phyloP scores from a whole-genome alignment of 2,888 invertebrate genomes.

The Mythimna impura region DNA sequence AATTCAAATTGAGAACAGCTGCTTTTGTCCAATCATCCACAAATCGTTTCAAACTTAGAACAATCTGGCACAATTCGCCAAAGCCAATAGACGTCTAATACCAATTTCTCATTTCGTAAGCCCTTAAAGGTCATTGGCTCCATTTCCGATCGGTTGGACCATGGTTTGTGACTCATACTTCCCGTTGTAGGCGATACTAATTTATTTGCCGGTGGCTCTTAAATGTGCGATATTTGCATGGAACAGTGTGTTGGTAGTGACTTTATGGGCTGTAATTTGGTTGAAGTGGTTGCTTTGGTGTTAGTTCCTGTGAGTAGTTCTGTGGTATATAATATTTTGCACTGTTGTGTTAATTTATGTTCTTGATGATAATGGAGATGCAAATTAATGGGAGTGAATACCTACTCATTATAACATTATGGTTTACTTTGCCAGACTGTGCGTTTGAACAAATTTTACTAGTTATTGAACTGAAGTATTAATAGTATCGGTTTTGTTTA shows the following conservation, averaged over 20 bases:
- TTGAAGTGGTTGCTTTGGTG: conserved; percentile 1
- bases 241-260: conserved; percentile 18
- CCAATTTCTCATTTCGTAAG: conserved; percentile 37
- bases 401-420: too few species aligned
- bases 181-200: conserved; percentile 56
- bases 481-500: too few species aligned
- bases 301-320: conserved; percentile 1
- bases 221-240: conserved; percentile 38
- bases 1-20: not conserved
- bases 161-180: conserved; percentile 55
- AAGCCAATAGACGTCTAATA: conserved; percentile 14
- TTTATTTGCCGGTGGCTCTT: conserved; percentile 53
- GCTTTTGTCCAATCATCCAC: not conserved
- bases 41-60: conserved; percentile 18
- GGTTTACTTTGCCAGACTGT: not conserved
- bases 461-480: too few species aligned
- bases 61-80: not conserved
- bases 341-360: not conserved
- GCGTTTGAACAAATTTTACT: not conserved
- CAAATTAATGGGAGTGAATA: too few species aligned
- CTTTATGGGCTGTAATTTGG: conserved; percentile 23
- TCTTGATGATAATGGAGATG: not conserved
- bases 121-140: conserved; percentile 60
- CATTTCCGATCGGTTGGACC: conserved; percentile 47
- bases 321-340: not conserved